phyloP scores from a whole-genome alignment of 1,140 invertebrate genomes.

The Leptinotarsa texana region DNA sequence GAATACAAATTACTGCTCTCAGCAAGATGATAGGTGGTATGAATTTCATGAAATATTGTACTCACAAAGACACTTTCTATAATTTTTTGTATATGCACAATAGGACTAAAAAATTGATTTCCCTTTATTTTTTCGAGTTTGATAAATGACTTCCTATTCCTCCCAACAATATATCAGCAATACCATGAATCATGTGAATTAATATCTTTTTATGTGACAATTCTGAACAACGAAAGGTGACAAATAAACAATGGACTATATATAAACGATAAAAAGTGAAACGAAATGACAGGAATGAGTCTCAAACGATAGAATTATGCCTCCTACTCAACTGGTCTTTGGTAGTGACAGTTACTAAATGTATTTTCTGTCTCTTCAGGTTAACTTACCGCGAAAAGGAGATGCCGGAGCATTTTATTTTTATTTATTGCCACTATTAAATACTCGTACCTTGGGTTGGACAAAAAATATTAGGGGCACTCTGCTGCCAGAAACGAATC shows the following conservation, averaged over 20 bases:
- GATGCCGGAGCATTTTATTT: not conserved
- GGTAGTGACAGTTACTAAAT: not conserved
- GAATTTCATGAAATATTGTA: too few relatives aligned
- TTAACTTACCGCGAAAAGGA: not conserved
- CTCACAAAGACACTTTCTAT: too few relatives aligned
- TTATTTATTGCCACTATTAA: not conserved
- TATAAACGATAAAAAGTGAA: not conserved
- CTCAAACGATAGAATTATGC: not conserved
- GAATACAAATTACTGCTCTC: not conserved
- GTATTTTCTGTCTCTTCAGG: not conserved
- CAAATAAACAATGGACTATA: conserved; percentile 3
- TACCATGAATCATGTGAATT: not conserved
- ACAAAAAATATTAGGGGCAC: not conserved
- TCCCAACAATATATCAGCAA: not conserved
- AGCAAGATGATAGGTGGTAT: too few relatives aligned
- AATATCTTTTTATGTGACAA: not conserved
- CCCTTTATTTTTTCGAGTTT: not conserved
- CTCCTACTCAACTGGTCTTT: not conserved
- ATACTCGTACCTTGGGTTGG: not conserved
- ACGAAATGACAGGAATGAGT: not conserved
- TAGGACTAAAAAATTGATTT: not conserved
- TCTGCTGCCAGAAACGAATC: not conserved
- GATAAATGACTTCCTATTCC: not conserved
- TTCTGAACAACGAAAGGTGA: not conserved
- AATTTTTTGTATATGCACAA: not conserved